Evolutionary conservation across 2,113 vertebrate species (phyloP).

Genomic region (Bothrops jararaca): DNA sequence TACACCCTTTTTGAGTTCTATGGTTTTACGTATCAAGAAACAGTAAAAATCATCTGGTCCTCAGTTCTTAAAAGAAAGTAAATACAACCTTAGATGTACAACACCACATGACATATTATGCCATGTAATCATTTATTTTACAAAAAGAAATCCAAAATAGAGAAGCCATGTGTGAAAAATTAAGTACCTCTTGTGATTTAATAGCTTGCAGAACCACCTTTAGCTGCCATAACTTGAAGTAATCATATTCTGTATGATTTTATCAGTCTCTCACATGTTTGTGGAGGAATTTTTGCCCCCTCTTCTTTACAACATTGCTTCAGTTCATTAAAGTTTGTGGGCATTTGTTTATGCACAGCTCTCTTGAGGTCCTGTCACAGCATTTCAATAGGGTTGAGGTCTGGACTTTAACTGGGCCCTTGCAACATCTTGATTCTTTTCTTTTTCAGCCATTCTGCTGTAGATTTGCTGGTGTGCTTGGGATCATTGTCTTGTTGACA

Average conservation of each 20-base stretch:
- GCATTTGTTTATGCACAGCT: neutral
- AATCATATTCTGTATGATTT: neutral
- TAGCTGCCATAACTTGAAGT: neutral
- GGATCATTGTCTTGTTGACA: neutral
- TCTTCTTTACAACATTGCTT: neutral
- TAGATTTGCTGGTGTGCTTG: neutral
- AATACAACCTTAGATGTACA: neutral
- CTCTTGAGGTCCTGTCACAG: neutral
- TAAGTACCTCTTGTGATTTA: neutral
- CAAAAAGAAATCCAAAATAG: neutral
- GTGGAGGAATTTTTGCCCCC: neutral
- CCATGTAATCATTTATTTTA: neutral
- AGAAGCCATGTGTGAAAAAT: neutral
- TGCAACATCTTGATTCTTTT: neutral
- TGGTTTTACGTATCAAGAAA: neutral
- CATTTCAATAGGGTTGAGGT: neutral
- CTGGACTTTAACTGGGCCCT: neutral
- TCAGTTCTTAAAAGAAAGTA: neutral
- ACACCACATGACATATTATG: neutral
- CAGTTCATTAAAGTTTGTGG: neutral
- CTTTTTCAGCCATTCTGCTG: neutral
- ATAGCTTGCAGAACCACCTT: neutral
- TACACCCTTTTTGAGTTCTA: neutral
- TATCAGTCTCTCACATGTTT: neutral
- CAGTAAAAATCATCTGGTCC: neutral